Percentiles rank a stretch among this genome's conserved stretches.
These are phyloP conservation scores for Drosophila paracracens DNA, from an alignment of 2,888 invertebrate species.

Conservation along the genomic window DNA sequence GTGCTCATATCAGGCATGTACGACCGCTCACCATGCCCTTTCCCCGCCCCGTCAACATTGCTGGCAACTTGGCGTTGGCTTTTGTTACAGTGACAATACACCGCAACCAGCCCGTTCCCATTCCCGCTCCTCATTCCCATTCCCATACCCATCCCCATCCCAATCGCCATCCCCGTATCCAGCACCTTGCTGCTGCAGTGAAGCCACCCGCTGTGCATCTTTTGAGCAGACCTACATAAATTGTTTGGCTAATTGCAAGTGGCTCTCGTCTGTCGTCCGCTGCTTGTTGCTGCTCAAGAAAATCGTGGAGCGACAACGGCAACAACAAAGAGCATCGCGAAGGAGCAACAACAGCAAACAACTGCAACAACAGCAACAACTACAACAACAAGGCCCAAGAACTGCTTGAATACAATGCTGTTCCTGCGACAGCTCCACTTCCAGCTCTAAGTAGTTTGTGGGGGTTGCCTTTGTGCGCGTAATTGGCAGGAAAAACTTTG, in stretches of 20 bases:
- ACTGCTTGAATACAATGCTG: slow-evolving; percentile 31
- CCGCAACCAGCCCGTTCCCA: slow-evolving; percentile 1
- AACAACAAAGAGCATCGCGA: slow-evolving; percentile 6
- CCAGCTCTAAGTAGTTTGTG: slow-evolving; percentile 16
- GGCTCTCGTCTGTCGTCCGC: slow-evolving; percentile 41
- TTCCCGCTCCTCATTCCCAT: background rate
- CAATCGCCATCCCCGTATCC: background rate
- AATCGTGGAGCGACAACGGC: slow-evolving; percentile 5
- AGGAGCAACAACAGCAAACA: background rate
- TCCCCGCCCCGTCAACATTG: background rate
- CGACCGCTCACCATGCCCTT: background rate
- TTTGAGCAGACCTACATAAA: slow-evolving; percentile 68
- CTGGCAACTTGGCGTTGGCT: slow-evolving; percentile 8
- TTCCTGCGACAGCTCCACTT: slow-evolving; percentile 5
- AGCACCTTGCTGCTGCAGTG: background rate
- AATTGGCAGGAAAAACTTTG: slow-evolving; percentile 62
- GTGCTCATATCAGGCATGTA: slow-evolving; percentile 36
- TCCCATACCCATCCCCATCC: background rate
- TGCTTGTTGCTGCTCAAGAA: slow-evolving; percentile 11
- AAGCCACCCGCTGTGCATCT: slow-evolving; percentile 23
- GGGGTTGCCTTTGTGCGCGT: slow-evolving; percentile 52
- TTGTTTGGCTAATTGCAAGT: slow-evolving; percentile 77
- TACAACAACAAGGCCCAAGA: slow-evolving; percentile 11
- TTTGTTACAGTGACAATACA: slow-evolving; percentile 39
- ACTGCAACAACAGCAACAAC: background rate